Evolutionary conservation across 2,797 vertebrate genomes (phyloP).

Genomic region (Cottoperca gobio): DNA sequence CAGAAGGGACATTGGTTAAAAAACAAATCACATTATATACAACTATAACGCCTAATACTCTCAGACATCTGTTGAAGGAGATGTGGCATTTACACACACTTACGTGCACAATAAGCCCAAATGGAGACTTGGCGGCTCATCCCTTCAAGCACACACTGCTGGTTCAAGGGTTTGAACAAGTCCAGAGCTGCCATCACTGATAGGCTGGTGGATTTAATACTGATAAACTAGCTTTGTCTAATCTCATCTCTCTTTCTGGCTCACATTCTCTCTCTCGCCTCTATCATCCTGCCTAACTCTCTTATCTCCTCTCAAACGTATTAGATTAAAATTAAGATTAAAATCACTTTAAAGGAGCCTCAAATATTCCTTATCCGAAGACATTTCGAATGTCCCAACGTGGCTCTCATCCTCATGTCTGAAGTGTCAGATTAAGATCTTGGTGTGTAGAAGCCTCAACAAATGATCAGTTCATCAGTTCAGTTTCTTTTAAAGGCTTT

Average conservation of each 20-base stretch:
- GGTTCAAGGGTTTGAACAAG: conserved; percentile 46
- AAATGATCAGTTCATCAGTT: conserved; percentile 29
- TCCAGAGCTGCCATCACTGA: conserved; percentile 49
- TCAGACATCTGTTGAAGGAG: neutral
- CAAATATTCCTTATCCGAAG: neutral
- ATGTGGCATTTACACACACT: neutral
- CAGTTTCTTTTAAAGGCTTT: too few relatives aligned
- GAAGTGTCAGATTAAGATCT: conserved; percentile 24
- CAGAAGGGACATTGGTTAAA: neutral
- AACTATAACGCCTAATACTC: neutral
- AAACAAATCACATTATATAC: neutral
- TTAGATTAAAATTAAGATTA: conserved; percentile 55
- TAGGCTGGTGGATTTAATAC: conserved; percentile 48
- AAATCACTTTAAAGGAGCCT: conserved; percentile 34
- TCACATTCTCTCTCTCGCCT: conserved; percentile 5
- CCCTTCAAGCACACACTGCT: conserved; percentile 39
- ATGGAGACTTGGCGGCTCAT: conserved; percentile 51
- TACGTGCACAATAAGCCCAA: conserved; percentile 22
- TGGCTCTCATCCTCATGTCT: neutral
- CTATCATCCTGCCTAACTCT: neutral
- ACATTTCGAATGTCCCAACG: conserved; percentile 7
- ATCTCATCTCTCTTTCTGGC: conserved; percentile 46
- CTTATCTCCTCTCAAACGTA: conserved; percentile 39
- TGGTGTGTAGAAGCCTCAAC: neutral
- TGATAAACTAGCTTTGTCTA: conserved; percentile 56